Evolutionary conservation across 2,113 vertebrate genomes (phyloP).

Genomic region (Salvelinus namaycush): DNA sequence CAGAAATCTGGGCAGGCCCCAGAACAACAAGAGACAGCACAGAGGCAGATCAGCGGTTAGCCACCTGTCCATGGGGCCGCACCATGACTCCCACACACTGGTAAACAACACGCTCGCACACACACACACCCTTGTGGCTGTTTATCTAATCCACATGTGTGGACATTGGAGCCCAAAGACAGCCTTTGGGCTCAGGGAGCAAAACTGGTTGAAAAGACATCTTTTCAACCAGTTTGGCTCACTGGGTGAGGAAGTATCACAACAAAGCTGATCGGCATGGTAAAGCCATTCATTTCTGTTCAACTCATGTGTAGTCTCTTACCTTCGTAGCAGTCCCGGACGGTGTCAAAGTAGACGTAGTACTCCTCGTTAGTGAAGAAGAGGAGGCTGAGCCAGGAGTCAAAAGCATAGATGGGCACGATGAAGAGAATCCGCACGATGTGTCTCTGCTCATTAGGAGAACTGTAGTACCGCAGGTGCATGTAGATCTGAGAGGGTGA

Average conservation of each 20-base stretch:
- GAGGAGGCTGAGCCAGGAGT: constrained; percentile 98
- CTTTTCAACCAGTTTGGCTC: neutral
- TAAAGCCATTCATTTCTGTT: neutral
- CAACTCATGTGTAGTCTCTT: constrained; percentile 31
- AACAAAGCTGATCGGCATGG: neutral
- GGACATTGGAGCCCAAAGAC: neutral
- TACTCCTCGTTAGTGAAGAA: constrained; percentile 99
- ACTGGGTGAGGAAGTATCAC: neutral
- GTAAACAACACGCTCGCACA: constrained; percentile 9
- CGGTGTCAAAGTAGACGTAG: constrained; percentile 98
- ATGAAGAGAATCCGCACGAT: constrained; percentile 98
- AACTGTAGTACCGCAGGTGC: constrained; percentile 95
- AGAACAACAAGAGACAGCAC: constrained; percentile 43
- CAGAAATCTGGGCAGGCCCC: constrained; percentile 43
- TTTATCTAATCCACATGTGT: neutral
- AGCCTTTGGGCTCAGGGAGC: neutral
- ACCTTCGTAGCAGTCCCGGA: constrained; percentile 98
- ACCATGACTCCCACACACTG: neutral
- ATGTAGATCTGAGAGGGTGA: constrained; percentile 88
- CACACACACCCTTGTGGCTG: neutral
- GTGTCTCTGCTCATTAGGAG: constrained; percentile 94
- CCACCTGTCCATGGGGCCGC: neutral
- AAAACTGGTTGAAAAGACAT: neutral
- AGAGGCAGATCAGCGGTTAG: constrained; percentile 7
- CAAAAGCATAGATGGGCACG: constrained; percentile 96